Percentiles rank a stretch among this genome's conserved stretches.
These are phyloP conservation scores for Tortricodes alternella DNA, from an alignment of 2,888 invertebrate genomes.

Conservation along the genomic window DNA sequence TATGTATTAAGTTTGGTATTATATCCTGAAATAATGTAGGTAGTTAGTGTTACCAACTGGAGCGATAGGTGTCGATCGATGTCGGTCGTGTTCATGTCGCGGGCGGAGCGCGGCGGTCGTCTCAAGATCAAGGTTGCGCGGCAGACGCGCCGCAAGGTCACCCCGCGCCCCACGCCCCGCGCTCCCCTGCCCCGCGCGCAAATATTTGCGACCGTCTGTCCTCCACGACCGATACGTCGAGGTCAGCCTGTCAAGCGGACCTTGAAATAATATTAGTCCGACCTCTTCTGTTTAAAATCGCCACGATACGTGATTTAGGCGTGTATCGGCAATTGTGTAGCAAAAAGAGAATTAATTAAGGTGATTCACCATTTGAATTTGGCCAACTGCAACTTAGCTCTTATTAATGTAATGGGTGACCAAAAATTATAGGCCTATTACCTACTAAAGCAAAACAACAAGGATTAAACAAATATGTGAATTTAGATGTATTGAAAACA, in stretches of 20 bases:
- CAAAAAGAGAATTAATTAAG: constrained; percentile 8
- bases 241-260: constrained; percentile 76
- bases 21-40: no score
- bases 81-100: constrained; percentile 35
- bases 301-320: constrained; percentile 52
- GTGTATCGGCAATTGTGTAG: constrained; percentile 44
- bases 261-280: constrained; percentile 77
- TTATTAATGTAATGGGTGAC: no score
- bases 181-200: constrained; percentile 57
- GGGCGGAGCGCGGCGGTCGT: constrained; percentile 67
- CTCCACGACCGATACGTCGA: constrained; percentile 82
- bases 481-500: no score
- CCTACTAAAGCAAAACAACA: no score
- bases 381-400: not conserved
- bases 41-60: constrained; percentile 47
- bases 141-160: constrained; percentile 79
- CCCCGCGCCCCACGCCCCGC: constrained; percentile 48
- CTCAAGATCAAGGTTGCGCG: constrained; percentile 81
- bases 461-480: no score
- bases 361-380: constrained; percentile 6
- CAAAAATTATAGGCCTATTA: no score
- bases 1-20: no score
- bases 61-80: constrained; percentile 62
- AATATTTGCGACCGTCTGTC: constrained; percentile 81
- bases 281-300: constrained; percentile 65